These are phyloP conservation scores for Ecliptopera silaceata DNA, from an alignment of 2,888 invertebrate species.

Conservation along the genomic window DNA sequence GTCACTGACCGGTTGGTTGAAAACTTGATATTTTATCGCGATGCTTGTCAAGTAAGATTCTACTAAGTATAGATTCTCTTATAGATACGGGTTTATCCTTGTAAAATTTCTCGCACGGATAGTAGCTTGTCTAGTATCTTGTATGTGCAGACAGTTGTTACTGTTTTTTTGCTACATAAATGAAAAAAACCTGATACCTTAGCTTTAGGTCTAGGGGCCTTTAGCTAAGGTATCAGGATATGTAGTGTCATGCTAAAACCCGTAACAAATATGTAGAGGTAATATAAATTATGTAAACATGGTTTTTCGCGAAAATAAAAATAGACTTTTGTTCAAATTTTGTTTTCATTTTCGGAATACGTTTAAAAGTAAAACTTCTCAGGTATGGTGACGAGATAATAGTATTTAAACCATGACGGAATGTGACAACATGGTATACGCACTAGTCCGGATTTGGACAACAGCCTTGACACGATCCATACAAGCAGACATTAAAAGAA, in stretches of 20 bases:
- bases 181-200: too few relatives aligned
- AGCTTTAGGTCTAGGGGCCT: too few relatives aligned
- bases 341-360: too few relatives aligned
- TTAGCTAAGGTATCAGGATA: too few relatives aligned
- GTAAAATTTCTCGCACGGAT: neutral
- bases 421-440: too few relatives aligned
- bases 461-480: neutral
- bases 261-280: neutral
- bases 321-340: too few relatives aligned
- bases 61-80: neutral
- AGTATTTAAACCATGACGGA: too few relatives aligned
- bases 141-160: too few relatives aligned
- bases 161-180: too few relatives aligned
- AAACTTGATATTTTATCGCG: constrained; percentile 6
- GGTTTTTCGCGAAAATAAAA: neutral
- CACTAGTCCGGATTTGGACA: neutral
- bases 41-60: neutral
- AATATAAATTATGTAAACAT: neutral
- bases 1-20: constrained; percentile 15
- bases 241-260: too few relatives aligned
- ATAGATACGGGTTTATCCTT: neutral
- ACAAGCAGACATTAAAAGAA: neutral
- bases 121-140: neutral
- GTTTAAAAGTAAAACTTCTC: too few relatives aligned
- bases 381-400: too few relatives aligned